phyloP scores from a whole-genome alignment of 35 echinoderm and acorn worm species.

The Ophiothrix spiculata region DNA sequence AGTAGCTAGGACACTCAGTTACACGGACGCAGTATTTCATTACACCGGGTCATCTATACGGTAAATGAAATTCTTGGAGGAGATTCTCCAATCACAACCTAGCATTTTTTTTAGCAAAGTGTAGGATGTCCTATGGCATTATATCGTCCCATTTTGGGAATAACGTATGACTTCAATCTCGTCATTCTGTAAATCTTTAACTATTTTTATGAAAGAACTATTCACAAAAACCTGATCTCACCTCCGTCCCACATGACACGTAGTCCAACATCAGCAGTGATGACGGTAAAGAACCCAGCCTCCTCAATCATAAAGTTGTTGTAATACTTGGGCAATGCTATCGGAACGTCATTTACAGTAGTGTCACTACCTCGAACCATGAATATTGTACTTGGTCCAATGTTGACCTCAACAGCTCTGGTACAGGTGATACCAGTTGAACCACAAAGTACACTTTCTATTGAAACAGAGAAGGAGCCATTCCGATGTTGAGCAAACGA shows the following conservation, averaged over 20 bases:
- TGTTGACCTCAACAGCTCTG: conserved; percentile 70
- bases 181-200: too few relatives aligned
- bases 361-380: conserved; percentile 71
- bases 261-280: conserved; percentile 64
- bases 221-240: too few relatives aligned
- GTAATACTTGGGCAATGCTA: conserved; percentile 76
- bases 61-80: too few relatives aligned
- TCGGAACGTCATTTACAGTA: conserved; percentile 61
- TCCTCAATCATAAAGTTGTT: conserved; percentile 51
- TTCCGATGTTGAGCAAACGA: conserved; percentile 41
- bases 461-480: conserved; percentile 61
- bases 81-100: too few relatives aligned
- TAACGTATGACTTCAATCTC: too few relatives aligned
- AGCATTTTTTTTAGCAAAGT: too few relatives aligned
- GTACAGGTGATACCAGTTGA: conserved; percentile 85
- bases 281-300: conserved; percentile 69
- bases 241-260: conserved; percentile 86
- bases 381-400: conserved; percentile 57
- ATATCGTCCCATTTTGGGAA: too few relatives aligned
- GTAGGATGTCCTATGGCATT: too few relatives aligned
- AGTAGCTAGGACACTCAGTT: too few relatives aligned
- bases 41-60: too few relatives aligned
- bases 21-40: too few relatives aligned
- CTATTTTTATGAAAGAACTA: too few relatives aligned
- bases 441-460: conserved; percentile 78